A percentile compares a stretch with the other conserved stretches of the same genome.
phyloP scores from a whole-genome alignment of 2,888 invertebrate genomes.

The Cephus sareptanus region DNA sequence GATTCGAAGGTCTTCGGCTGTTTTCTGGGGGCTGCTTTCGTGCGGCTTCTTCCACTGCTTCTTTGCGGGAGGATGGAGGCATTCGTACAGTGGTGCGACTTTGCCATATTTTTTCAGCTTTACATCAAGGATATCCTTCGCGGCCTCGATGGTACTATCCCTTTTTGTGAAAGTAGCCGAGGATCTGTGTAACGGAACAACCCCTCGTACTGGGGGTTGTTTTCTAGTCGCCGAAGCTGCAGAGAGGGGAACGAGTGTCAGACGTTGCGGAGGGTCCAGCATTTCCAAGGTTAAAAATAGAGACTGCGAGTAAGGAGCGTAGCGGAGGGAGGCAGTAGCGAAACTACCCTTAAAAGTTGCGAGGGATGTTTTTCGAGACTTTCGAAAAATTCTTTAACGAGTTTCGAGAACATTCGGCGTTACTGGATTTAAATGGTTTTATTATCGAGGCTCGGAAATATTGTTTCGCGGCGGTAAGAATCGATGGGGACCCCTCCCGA shows the following conservation, averaged over 20 bases:
- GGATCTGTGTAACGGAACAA: neutral
- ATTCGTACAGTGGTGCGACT: neutral
- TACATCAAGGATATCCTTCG: neutral
- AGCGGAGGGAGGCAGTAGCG: neutral
- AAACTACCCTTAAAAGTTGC: neutral
- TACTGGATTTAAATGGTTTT: neutral
- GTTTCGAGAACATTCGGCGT: neutral
- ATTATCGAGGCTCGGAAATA: neutral
- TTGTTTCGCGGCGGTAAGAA: neutral
- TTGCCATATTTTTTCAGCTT: neutral
- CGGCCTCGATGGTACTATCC: neutral
- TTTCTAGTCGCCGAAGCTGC: neutral
- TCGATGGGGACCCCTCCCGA: neutral
- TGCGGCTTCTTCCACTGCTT: neutral
- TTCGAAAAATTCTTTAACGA: neutral
- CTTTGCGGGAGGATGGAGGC: neutral
- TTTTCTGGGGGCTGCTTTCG: neutral
- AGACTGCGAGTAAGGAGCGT: neutral
- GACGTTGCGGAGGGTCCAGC: neutral
- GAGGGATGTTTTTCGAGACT: neutral
- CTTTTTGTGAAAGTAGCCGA: neutral
- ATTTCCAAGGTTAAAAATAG: neutral
- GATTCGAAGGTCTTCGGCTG: constrained; percentile 36
- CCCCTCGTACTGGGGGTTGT: neutral
- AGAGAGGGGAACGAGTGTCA: neutral